Evolutionary conservation across 2,797 vertebrate genomes (phyloP).

Genomic region (Platalea minor): DNA sequence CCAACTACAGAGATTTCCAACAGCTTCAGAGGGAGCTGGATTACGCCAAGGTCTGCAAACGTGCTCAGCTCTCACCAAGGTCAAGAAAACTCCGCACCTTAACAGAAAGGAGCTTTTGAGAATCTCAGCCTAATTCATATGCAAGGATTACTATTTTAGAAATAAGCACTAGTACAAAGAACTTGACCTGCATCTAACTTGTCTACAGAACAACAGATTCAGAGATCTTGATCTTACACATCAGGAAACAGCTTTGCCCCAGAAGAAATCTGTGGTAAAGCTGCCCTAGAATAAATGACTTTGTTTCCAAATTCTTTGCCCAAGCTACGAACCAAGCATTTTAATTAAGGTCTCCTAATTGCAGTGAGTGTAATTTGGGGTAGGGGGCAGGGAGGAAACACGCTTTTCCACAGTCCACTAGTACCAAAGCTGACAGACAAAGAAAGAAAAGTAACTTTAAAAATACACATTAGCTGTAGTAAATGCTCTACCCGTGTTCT

Average conservation of each 20-base stretch:
- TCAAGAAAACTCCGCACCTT: not conserved
- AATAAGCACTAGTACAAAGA: not conserved
- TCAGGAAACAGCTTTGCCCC: not conserved
- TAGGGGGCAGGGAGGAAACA: not conserved
- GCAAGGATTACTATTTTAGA: not conserved
- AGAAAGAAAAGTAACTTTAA: not conserved
- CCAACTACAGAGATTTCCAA: not conserved
- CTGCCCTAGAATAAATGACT: constrained; percentile 1
- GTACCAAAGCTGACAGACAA: not conserved
- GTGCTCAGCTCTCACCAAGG: not conserved
- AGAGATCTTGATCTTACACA: not conserved
- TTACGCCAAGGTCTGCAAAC: not conserved
- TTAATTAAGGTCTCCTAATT: constrained; percentile 20
- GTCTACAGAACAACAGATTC: not conserved
- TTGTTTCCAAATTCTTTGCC: constrained; percentile 11
- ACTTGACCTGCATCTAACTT: not conserved
- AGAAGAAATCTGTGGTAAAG: not conserved
- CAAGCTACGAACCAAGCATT: not conserved
- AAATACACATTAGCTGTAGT: not conserved
- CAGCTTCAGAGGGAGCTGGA: not conserved
- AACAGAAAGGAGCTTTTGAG: not conserved
- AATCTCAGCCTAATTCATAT: not conserved
- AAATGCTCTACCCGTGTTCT: not conserved
- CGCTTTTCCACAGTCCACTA: not conserved
- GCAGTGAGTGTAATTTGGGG: not conserved